Evolutionary conservation across 2,113 vertebrate species (phyloP).

Genomic region (Quiscalus mexicanus): DNA sequence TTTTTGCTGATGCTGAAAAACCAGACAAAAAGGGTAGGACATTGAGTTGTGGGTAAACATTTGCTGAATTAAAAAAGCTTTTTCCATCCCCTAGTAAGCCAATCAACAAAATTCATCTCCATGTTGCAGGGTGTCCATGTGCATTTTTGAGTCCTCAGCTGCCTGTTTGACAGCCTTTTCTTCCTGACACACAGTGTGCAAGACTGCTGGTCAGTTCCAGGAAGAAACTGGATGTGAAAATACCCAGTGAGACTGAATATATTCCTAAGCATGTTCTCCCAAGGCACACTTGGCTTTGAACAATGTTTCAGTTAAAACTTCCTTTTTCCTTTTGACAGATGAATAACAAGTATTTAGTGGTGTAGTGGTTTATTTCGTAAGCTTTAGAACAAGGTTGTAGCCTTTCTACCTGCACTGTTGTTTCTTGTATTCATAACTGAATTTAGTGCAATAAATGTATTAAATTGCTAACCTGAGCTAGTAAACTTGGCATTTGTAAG

Average conservation of each 20-base stretch:
- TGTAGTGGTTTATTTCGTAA: neutral
- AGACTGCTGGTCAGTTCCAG: neutral
- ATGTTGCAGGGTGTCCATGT: neutral
- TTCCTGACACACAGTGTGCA: neutral
- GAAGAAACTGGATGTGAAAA: neutral
- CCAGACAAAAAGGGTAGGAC: neutral
- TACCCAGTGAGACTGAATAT: neutral
- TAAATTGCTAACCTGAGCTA: neutral
- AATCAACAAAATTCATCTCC: neutral
- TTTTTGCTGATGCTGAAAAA: neutral
- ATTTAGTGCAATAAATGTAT: neutral
- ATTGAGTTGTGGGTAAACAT: neutral
- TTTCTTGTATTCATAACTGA: neutral
- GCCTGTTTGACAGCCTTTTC: neutral
- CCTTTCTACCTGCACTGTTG: neutral
- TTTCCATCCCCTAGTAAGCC: neutral
- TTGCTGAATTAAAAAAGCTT: neutral
- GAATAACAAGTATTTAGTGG: neutral
- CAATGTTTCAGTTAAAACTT: neutral
- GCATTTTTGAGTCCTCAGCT: fast-evolving
- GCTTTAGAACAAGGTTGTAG: neutral
- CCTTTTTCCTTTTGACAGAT: neutral
- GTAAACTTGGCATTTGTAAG: neutral
- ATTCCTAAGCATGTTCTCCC: neutral
- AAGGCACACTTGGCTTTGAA: neutral